Percentiles rank a stretch among this genome's conserved stretches.
Evolutionary conservation across 35 echinoderm and acorn worm genomes (phyloP).

Genomic region (Ptychodera flava): DNA sequence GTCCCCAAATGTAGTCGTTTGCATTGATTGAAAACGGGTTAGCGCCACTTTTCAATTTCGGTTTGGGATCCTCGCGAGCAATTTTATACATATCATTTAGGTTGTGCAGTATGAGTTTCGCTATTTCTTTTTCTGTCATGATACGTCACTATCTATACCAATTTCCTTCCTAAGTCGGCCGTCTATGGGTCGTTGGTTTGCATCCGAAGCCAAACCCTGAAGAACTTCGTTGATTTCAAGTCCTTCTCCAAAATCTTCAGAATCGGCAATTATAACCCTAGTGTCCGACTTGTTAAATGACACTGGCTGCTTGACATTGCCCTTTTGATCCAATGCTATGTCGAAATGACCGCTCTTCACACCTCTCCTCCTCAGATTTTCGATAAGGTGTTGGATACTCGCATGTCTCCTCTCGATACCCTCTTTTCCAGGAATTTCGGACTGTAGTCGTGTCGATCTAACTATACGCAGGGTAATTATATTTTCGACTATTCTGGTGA

Average conservation of each 20-base stretch:
- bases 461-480: slow-evolving; percentile 12
- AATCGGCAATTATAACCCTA: slow-evolving; percentile 32
- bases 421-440: not conserved
- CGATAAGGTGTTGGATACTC: slow-evolving; percentile 8
- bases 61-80: not conserved
- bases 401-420: not conserved
- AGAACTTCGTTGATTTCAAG: not conserved
- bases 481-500: slow-evolving; percentile 29
- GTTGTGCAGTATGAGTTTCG: not conserved
- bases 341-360: slow-evolving; percentile 18
- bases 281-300: slow-evolving; percentile 31
- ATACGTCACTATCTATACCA: not conserved
- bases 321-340: slow-evolving; percentile 21
- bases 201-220: not conserved
- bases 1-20: not conserved
- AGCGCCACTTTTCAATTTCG: not conserved
- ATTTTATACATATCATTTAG: not conserved
- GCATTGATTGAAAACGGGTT: not conserved
- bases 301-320: slow-evolving; percentile 11
- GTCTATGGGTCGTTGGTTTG: not conserved
- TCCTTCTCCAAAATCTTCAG: slow-evolving; percentile 15
- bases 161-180: not conserved
- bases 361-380: slow-evolving; percentile 10
- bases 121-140: not conserved
- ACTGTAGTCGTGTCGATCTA: slow-evolving; percentile 5